These are phyloP conservation scores for Nephotettix cincticeps DNA, from an alignment of 1,140 invertebrate species.

Conservation along the genomic window DNA sequence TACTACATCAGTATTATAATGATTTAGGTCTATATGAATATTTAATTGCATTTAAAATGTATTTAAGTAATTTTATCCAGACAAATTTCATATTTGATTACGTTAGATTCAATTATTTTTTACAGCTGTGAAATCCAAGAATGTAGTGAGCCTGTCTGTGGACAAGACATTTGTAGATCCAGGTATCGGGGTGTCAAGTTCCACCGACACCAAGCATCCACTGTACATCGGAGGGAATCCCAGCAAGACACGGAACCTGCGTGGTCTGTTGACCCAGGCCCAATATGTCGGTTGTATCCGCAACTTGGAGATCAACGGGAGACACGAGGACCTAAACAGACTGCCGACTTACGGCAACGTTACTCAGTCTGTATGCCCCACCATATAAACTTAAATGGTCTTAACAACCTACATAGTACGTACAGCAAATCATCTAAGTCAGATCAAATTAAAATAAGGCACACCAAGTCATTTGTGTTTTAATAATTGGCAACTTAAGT, in stretches of 20 bases:
- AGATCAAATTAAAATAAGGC: too few relatives aligned
- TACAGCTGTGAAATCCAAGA: slow-evolving; percentile 80
- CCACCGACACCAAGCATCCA: slow-evolving; percentile 78
- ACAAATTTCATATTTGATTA: too few relatives aligned
- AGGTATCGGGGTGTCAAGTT: slow-evolving; percentile 64
- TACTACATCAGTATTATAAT: too few relatives aligned
- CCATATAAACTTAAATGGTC: slow-evolving; percentile 54
- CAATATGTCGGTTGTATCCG: slow-evolving; percentile 83
- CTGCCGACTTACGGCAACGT: slow-evolving; percentile 64
- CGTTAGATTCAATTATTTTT: slow-evolving; percentile 48
- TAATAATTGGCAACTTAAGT: too few relatives aligned
- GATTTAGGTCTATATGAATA: too few relatives aligned
- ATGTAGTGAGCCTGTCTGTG: slow-evolving; percentile 76
- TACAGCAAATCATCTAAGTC: too few relatives aligned
- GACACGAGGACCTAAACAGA: slow-evolving; percentile 56
- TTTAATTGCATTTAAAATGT: too few relatives aligned
- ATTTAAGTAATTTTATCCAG: too few relatives aligned
- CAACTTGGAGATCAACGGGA: slow-evolving; percentile 66
- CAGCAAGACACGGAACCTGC: slow-evolving; percentile 44
- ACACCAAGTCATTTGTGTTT: too few relatives aligned
- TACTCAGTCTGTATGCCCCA: slow-evolving; percentile 68
- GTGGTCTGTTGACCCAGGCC: slow-evolving; percentile 58
- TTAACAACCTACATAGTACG: too few relatives aligned
- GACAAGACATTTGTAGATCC: slow-evolving; percentile 69
- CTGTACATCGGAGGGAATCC: slow-evolving; percentile 89